A percentile compares a stretch with the other conserved stretches of the same genome.
Conservation (phyloP, 2,888 invertebrate species). For the Drosophila kambysellisi region DNA sequence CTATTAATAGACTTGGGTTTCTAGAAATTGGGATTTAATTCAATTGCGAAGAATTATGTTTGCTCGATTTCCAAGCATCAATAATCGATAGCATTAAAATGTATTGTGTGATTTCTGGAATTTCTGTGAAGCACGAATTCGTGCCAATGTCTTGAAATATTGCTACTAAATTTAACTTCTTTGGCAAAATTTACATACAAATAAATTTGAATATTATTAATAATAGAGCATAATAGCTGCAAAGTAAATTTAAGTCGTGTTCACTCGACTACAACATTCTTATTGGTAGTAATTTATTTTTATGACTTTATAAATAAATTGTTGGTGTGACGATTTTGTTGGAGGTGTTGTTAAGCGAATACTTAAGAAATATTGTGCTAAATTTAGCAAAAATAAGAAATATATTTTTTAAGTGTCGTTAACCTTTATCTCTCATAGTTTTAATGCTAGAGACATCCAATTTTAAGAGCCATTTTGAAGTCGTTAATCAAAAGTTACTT, state of each 20-base stretch:
- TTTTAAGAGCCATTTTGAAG: background rate
- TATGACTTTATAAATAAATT: background rate
- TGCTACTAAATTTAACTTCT: too few relatives aligned
- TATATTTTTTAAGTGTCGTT: background rate
- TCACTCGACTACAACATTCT: background rate
- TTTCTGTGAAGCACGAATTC: background rate
- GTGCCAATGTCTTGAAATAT: too few relatives aligned
- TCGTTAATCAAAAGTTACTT: background rate
- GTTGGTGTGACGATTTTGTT: background rate
- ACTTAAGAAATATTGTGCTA: background rate
- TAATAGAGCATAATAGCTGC: too few relatives aligned
- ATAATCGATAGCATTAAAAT: background rate
- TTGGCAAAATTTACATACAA: too few relatives aligned
- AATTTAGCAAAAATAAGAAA: background rate
- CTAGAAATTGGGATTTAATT: background rate
- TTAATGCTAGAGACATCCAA: background rate
- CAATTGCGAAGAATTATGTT: background rate
- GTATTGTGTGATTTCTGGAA: background rate
- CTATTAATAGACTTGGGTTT: background rate
- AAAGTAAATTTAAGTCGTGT: background rate
- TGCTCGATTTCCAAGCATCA: background rate
- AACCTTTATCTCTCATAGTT: background rate
- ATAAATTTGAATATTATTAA: too few relatives aligned
- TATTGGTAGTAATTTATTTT: background rate
- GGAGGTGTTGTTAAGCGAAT: background rate